Base-by-base conservation (phyloP, 2,113 vertebrate species). In the Eublepharis macularius region DNA sequence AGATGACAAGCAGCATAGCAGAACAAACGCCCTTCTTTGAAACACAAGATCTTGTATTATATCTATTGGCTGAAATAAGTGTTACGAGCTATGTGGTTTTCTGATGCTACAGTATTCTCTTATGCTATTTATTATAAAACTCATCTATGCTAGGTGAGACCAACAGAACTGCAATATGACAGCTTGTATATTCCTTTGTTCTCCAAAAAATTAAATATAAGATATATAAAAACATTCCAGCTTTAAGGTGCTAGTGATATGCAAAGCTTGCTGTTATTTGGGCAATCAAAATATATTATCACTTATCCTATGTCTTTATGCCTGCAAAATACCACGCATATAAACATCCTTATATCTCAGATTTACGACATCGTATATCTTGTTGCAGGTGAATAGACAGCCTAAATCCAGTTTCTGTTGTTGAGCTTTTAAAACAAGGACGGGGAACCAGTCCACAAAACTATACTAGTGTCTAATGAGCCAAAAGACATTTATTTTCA, bases 401-500 rank as follows among this genome's bases (percentile, higher is more conserved):
- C 83, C 54, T 54, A 86, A 49, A 76, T 51, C 82, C 16, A 0
- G 26, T 82, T 17, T 21, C 73, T 76, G 9, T 11, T 89, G 74
- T 82, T 74, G 80, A 32, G 65, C 72, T 76, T 32, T 34, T 65
- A 57, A 76, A 43, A 68, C 29, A 73, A n/a, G n/a, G 34, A 70
- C 34, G 68, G 68, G 74, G 79, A 83, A 72, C 41, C 0, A 24
- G 36, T 68, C 86, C 86, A 84, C 81, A 86, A 86, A 86, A 78
- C 36, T 7, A 26, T 63, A 14, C 26, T 63, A 19, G 54, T 21
- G 32, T 66, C 19, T 29, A 80, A 4, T 47, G 77, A n/a, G 4
- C 16, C 29, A 66, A 41, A 47, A 24, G 8, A 47, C 6, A n/a
- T 68, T 66, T 66, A 26, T 24, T 49, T 49, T 41, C 34, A 16